A percentile compares a stretch with the other conserved stretches of the same genome.
Evolutionary conservation across 2,797 vertebrate genomes (phyloP).

Genomic region (Etheostoma perlongum): DNA sequence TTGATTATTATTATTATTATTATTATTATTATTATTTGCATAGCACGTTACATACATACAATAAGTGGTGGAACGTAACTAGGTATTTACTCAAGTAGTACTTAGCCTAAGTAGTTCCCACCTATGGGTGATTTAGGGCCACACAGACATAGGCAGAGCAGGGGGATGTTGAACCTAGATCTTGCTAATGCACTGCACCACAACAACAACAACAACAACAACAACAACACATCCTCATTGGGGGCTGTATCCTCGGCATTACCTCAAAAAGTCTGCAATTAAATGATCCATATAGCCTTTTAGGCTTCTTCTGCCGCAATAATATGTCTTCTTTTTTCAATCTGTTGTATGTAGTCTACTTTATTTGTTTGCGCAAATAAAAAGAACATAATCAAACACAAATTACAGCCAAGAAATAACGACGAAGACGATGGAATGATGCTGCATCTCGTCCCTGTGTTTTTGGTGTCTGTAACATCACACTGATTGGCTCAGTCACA

Average conservation of each 20-base stretch:
- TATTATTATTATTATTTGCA: background rate
- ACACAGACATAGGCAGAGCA: background rate
- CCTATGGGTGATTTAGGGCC: background rate
- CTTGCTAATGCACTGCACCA: too few species aligned
- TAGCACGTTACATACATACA: background rate
- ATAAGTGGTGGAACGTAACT: background rate
- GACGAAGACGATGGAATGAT: background rate
- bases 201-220: too few species aligned
- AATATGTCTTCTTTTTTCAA: too few species aligned
- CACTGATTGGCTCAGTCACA: slow-evolving; percentile 11
- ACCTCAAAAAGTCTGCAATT: too few species aligned
- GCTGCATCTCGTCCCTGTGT: background rate
- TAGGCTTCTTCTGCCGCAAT: too few species aligned
- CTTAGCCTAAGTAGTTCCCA: background rate
- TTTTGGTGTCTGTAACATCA: slow-evolving; percentile 12
- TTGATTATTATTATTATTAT: background rate
- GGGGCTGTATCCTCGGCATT: background rate
- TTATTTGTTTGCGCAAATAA: too few species aligned
- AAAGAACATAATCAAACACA: background rate
- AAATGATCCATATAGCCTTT: too few species aligned
- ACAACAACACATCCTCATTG: background rate
- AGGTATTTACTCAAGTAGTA: background rate
- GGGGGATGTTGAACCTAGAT: background rate
- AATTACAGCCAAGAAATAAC: background rate
- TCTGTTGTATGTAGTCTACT: too few species aligned